Base-by-base conservation (phyloP, 2,113 vertebrate species). In the Herpetotheres cachinnans region DNA sequence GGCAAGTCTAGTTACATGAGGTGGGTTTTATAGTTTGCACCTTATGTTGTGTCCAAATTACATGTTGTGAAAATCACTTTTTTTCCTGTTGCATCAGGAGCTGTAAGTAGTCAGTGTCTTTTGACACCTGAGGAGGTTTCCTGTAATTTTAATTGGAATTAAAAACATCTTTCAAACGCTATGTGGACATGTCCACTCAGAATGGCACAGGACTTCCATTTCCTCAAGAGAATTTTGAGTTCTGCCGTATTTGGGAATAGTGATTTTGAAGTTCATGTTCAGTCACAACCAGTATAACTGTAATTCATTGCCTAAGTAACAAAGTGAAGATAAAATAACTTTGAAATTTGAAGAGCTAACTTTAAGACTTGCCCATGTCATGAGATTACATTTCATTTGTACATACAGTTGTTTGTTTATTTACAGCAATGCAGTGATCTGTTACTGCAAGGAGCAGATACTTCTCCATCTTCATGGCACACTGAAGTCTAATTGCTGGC, bases 121-220 rank as follows among this genome's bases (percentile, higher is more conserved):
- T 71, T 65, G 42, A 55, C 38, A 59, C 18, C 46, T n/a, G 15
- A 47, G 8, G 38, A 78, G 25, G 13, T 32, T 38, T 80, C 2
- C 32, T 21, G 1, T 55, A 59, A 38, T 44, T 46, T 91, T 46
- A 93, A 13, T 12, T 76, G 47, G 34, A 91, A 63, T 80, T 63
- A 65, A 79, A 90, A 76, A 2, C 2, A 36, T 46, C 24, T 34
- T 90, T 93, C 20, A 79, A 47, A 40, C 21, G 18, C 14, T 49
- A 0, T 38, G 27, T 62, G 40, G 22, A 20, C 27, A 13, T 36
- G 21, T 62, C 38, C 0, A 0, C 29, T 89, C 30, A 55, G 32
- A 73, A 67, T 82, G 38, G 42, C 66, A 30, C 16, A 70, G 25
- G 24, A 22, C 24, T 89, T 95, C 40, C 3, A 27, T 86, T 84